These are phyloP conservation scores for Andrena flavipes DNA, from an alignment of 2,888 invertebrate species.

Conservation along the genomic window DNA sequence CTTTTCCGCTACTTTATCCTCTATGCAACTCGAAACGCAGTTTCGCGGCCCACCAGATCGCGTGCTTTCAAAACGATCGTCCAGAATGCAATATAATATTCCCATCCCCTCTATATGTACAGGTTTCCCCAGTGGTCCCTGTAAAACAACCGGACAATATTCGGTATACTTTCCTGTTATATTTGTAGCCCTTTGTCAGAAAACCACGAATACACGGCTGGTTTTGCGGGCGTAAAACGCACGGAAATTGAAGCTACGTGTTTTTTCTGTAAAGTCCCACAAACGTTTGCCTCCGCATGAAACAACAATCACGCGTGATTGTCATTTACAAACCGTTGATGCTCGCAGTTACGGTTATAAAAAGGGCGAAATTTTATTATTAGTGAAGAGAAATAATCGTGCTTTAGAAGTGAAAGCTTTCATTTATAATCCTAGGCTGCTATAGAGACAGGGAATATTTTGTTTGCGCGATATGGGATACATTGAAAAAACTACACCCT, in stretches of 20 bases:
- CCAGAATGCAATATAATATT: neutral
- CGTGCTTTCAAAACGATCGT: neutral
- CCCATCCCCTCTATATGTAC: neutral
- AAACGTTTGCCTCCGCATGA: neutral
- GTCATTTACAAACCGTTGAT: neutral
- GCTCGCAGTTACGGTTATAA: neutral
- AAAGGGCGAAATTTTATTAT: too few species aligned
- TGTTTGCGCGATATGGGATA: too few species aligned
- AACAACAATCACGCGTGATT: neutral
- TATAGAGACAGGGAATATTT: too few species aligned
- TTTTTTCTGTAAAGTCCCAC: neutral
- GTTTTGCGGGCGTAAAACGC: neutral
- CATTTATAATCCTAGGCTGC: too few species aligned
- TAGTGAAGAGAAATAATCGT: too few species aligned
- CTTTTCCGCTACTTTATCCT: slow-evolving; percentile 30
- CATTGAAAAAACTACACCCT: too few species aligned
- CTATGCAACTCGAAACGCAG: slow-evolving; percentile 12
- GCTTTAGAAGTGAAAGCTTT: too few species aligned
- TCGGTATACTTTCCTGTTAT: neutral
- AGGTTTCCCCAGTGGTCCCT: neutral
- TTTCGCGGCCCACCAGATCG: neutral
- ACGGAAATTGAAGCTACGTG: neutral
- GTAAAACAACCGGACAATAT: neutral
- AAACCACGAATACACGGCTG: neutral
- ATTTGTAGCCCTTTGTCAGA: neutral